Evolutionary conservation across 2,113 vertebrate species (phyloP).

Genomic region (Xenotilapia flavipinnis): DNA sequence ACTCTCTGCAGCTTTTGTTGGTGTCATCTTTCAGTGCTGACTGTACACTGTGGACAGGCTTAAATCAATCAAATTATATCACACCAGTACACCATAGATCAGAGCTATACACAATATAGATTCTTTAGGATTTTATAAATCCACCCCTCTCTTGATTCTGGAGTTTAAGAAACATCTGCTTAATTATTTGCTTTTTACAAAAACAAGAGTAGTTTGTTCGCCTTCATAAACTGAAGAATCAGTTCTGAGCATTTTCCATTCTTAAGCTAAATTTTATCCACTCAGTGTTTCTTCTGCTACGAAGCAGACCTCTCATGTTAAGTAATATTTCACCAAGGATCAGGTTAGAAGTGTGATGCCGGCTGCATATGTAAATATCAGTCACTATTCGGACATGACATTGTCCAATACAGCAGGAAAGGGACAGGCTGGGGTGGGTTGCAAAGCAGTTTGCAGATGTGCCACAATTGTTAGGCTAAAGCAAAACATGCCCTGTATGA

Average conservation of each 20-base stretch:
- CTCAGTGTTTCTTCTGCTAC: neutral
- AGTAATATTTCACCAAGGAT: neutral
- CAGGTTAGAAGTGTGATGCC: neutral
- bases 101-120: neutral
- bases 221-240: neutral
- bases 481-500: neutral
- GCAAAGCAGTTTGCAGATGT: neutral
- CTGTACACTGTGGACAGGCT: neutral
- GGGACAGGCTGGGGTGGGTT: neutral
- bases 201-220: neutral
- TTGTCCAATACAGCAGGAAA: neutral
- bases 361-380: neutral
- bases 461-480: neutral
- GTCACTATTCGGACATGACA: accelerated
- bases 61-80: neutral
- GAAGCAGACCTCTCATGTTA: neutral
- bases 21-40: neutral
- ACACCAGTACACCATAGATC: neutral
- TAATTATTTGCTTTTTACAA: neutral
- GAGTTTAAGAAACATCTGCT: neutral
- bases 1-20: neutral
- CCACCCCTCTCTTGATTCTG: neutral
- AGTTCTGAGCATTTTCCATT: accelerated
- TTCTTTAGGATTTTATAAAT: neutral
- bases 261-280: neutral